Base-by-base conservation (phyloP, 2,797 vertebrate genomes). In the Phoxinus dragarum region DNA sequence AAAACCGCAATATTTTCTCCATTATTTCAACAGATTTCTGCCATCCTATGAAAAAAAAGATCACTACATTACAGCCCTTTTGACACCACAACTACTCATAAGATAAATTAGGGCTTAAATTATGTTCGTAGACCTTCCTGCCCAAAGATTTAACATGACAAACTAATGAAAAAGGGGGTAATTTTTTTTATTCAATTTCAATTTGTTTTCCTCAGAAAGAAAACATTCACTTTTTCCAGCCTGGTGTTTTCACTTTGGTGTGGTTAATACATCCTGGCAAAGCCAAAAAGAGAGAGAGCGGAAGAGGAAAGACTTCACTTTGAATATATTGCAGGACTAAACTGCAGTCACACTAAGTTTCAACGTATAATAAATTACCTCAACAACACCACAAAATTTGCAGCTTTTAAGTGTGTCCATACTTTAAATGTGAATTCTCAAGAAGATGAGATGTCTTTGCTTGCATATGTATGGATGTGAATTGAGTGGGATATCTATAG, bases 21-120 rank as follows among this genome's bases (percentile, higher is more conserved):
- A 93, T 95, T 92, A 94, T 95, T 95, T 95, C 90, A 95, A 92
- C 89, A 93, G 89, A 92, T 94, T 94, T 94, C 80, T 89, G 91
- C 91, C 92, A 94, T 93, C 88, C 81, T 90, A 86, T 84, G 0
- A 91, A 92, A 88, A 89, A 92, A 92, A 92, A 90, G 89, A 88
- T 86, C 89, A 92, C 86, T 85, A 69, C 42, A 77, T 89, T 88
- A 90, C 88, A 91, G 85, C 87, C 16, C 21, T 72, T 79, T 49
- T 31, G 56, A 74, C 83, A 66, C 6, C 12, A 14, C 31, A 19
- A 74, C 47, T 71, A 31, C 38, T 61, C 34, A 76, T 67, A 69
- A 49, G 47, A 80, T 86, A 74, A 82, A 89, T 3, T 21, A 27
- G 1, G 59, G 49, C 82, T 66, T 67, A 76, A 88, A 81, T 84